Conservation (phyloP, 2,888 invertebrate genomes). For the Stratiomys singularior region DNA sequence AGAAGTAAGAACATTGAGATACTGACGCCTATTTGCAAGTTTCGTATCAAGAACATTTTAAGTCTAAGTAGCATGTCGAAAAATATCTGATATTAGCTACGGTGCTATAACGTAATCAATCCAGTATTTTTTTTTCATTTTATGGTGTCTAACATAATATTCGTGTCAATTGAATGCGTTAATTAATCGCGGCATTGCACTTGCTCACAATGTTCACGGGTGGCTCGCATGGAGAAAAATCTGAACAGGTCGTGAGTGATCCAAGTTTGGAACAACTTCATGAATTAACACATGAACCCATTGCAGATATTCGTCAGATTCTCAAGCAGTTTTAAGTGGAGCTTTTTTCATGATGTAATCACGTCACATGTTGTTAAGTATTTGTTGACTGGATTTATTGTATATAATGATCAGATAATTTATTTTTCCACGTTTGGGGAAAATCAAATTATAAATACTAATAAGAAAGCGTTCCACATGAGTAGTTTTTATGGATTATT, state of each 20-base stretch:
- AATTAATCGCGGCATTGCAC: background rate
- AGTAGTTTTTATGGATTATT: no score
- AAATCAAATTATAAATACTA: background rate
- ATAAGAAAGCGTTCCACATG: background rate
- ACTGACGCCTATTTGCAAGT: no score
- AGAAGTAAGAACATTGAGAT: no score
- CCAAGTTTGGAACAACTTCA: background rate
- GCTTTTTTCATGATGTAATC: background rate
- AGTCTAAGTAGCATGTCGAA: no score
- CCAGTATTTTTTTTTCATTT: no score
- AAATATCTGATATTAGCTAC: no score
- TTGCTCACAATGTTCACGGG: background rate
- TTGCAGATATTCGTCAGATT: background rate
- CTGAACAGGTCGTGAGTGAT: no score
- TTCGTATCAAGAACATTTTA: no score
- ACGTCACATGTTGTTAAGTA: background rate
- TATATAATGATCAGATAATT: conserved; percentile 11
- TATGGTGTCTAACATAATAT: background rate
- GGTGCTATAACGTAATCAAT: no score
- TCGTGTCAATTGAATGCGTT: background rate
- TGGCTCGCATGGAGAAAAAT: no score
- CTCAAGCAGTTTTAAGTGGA: no score
- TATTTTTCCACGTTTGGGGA: background rate
- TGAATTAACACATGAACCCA: background rate
- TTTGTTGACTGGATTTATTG: background rate